Evolutionary conservation across 2,888 invertebrate genomes (phyloP).

Genomic region (Drosophila paramelanica): DNA sequence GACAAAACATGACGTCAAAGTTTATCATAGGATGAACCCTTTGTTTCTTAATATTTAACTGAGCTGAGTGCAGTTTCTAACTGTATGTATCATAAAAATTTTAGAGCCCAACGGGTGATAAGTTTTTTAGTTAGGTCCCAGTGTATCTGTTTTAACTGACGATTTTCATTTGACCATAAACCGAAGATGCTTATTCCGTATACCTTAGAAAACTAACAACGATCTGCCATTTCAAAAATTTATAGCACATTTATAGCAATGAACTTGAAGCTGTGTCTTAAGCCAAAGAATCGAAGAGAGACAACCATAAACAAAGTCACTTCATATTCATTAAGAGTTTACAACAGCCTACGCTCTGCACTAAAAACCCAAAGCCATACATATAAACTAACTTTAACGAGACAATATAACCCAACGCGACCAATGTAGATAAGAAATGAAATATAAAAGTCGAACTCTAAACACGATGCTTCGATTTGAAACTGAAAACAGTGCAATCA

Average conservation of each 20-base stretch:
- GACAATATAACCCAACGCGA: slow-evolving; percentile 16
- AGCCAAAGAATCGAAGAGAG: neutral
- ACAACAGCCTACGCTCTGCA: slow-evolving; percentile 30
- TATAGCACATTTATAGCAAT: slow-evolving; percentile 2
- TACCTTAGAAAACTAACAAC: neutral
- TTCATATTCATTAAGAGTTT: slow-evolving; percentile 50
- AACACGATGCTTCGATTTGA: slow-evolving; percentile 26
- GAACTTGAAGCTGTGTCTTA: neutral
- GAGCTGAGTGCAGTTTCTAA: neutral
- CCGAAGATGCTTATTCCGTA: slow-evolving; percentile 2
- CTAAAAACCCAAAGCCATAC: slow-evolving; percentile 7
- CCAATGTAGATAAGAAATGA: slow-evolving; percentile 20
- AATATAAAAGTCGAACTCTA: slow-evolving; percentile 11
- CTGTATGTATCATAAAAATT: slow-evolving; percentile 1
- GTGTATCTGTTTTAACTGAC: neutral
- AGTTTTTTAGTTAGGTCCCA: slow-evolving; percentile 8
- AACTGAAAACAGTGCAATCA: slow-evolving; percentile 32
- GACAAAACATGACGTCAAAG: no score
- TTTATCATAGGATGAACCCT: neutral
- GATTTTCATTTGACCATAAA: slow-evolving; percentile 5
- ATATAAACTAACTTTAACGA: slow-evolving; percentile 47
- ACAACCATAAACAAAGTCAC: slow-evolving; percentile 36
- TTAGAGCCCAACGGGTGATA: slow-evolving; percentile 3
- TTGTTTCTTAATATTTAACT: neutral
- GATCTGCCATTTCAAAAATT: slow-evolving; percentile 1